Conservation (phyloP, 2,888 invertebrate species). For the Habroteleia sp. region DNA sequence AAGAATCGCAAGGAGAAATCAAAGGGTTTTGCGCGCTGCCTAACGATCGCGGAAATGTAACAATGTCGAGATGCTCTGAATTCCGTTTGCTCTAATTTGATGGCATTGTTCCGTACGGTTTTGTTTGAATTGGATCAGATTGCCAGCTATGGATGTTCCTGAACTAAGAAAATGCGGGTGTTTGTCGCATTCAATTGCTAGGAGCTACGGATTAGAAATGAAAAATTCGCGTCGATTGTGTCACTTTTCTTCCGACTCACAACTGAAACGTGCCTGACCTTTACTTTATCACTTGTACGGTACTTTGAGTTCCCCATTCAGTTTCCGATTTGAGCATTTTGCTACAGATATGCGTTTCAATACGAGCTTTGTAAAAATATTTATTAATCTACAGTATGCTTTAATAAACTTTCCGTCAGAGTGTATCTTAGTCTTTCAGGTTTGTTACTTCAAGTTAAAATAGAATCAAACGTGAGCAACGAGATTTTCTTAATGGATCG, state of each 20-base stretch:
- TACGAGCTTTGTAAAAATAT: too few relatives aligned
- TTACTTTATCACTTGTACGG: too few relatives aligned
- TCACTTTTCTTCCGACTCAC: conserved; percentile 24
- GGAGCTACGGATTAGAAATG: too few relatives aligned
- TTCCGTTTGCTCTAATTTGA: conserved; percentile 73
- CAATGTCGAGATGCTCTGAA: conserved; percentile 73
- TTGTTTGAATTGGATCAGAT: conserved; percentile 75
- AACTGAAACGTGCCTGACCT: conserved; percentile 37
- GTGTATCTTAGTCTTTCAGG: conserved; percentile 7
- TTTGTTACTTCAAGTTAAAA: conserved; percentile 7
- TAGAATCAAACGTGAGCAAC: conserved; percentile 20
- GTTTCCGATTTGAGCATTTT: too few relatives aligned
- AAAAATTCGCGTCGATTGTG: too few relatives aligned
- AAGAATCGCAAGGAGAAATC: conserved; percentile 53
- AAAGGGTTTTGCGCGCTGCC: conserved; percentile 53
- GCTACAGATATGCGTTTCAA: too few relatives aligned
- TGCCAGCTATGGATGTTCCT: conserved; percentile 72
- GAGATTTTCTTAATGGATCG: conserved; percentile 41
- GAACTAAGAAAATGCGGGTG: conserved; percentile 72
- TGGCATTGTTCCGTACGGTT: conserved; percentile 73
- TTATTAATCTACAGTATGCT: too few relatives aligned
- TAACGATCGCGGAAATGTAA: conserved; percentile 70
- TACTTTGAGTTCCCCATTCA: too few relatives aligned
- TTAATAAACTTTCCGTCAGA: too few relatives aligned
- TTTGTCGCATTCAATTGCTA: conserved; percentile 73